These are phyloP conservation scores for Gastrophryne carolinensis DNA, from an alignment of 2,797 vertebrate species.

Conservation along the genomic window DNA sequence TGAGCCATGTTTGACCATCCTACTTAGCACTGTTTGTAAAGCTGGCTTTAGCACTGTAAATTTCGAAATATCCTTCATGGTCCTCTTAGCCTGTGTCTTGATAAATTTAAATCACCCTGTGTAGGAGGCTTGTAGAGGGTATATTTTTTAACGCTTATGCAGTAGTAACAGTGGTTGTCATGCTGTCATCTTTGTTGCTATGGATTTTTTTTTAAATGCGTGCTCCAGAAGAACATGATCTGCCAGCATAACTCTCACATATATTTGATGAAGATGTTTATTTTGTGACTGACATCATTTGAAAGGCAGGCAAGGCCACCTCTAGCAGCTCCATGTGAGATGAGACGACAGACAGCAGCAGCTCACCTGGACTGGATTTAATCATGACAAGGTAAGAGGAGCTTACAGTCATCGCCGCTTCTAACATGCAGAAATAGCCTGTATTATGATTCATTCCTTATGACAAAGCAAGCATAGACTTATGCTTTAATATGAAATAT, in stretches of 20 bases:
- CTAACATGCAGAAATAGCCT: not conserved
- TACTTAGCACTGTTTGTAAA: not conserved
- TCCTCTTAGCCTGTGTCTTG: slow-evolving; percentile 3
- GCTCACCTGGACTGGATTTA: slow-evolving; percentile 40
- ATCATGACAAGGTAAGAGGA: slow-evolving; percentile 45
- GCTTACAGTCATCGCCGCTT: not conserved
- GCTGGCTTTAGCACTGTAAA: not conserved
- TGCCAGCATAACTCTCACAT: slow-evolving; percentile 49
- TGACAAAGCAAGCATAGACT: not conserved
- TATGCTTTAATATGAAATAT: not conserved
- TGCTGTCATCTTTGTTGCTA: slow-evolving; percentile 73
- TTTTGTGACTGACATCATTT: slow-evolving; percentile 31
- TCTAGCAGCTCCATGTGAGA: slow-evolving; percentile 39
- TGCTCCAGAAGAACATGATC: slow-evolving; percentile 54
- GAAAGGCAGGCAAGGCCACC: slow-evolving; percentile 28
- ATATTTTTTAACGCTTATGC: slow-evolving; percentile 64
- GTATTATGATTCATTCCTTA: not conserved
- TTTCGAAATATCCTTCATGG: not conserved
- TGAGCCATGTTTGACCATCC: not conserved
- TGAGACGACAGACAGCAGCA: slow-evolving; percentile 31
- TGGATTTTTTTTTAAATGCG: slow-evolving; percentile 55
- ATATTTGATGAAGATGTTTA: slow-evolving; percentile 37
- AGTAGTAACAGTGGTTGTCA: slow-evolving; percentile 71
- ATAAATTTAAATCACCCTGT: slow-evolving; percentile 34
- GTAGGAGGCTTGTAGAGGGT: slow-evolving; percentile 52